Percentiles rank a stretch among this genome's conserved stretches.
These are phyloP conservation scores for Leistus spinibarbis DNA, from an alignment of 2,888 invertebrate genomes.

Conservation along the genomic window DNA sequence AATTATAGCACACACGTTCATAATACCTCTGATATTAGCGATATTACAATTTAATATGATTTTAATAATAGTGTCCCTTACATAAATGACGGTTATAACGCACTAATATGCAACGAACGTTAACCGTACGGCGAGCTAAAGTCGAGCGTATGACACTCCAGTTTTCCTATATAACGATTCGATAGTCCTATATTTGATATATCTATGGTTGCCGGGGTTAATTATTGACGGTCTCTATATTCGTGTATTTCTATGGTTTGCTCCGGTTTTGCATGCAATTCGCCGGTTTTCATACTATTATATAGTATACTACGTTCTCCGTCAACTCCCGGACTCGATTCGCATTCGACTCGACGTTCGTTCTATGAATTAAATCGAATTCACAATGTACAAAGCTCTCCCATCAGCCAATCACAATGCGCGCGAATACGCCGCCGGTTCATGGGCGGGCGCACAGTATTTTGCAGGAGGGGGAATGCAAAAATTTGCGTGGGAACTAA, in stretches of 20 bases:
- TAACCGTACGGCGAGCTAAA: too few species aligned
- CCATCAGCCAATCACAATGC: constrained; percentile 7
- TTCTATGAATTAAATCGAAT: constrained; percentile 6
- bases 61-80: background rate
- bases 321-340: background rate
- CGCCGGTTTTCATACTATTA: background rate
- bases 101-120: too few species aligned
- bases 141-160: too few species aligned
- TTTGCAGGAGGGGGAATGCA: background rate
- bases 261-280: background rate
- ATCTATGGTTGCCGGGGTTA: background rate
- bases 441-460: background rate
- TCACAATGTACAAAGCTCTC: background rate
- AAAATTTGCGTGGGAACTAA: too few species aligned
- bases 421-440: background rate
- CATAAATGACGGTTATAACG: too few species aligned
- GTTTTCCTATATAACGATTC: background rate
- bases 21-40: background rate
- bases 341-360: background rate
- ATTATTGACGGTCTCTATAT: background rate
- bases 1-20: background rate
- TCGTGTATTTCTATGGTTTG: background rate
- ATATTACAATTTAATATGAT: background rate
- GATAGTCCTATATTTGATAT: background rate
- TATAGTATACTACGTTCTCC: too few species aligned